phyloP scores from a whole-genome alignment of 2,888 invertebrate genomes.

The Eurois occulta region DNA sequence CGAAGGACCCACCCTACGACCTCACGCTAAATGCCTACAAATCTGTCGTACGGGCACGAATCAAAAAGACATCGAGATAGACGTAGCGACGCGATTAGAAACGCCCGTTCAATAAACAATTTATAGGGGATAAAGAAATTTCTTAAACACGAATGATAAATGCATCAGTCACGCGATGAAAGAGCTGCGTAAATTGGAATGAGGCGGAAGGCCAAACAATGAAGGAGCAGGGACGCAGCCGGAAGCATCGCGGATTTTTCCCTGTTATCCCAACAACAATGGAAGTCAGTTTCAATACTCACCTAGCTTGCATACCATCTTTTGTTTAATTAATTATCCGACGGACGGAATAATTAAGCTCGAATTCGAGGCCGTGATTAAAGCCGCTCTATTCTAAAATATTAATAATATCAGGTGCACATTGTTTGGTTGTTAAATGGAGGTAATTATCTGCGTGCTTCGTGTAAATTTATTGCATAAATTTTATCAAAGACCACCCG shows the following conservation, averaged over 20 bases:
- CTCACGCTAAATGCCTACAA: constrained; percentile 87
- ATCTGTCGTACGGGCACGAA: constrained; percentile 83
- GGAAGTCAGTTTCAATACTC: constrained; percentile 80
- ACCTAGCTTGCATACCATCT: constrained; percentile 81
- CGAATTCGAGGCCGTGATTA: constrained; percentile 83
- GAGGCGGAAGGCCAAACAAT: constrained; percentile 81
- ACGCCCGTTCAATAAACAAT: constrained; percentile 88
- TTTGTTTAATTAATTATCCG: constrained; percentile 89
- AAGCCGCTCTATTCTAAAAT: constrained; percentile 78
- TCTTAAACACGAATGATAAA: constrained; percentile 83
- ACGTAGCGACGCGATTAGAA: constrained; percentile 83
- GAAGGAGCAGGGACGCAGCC: constrained; percentile 75
- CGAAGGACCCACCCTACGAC: constrained; percentile 78
- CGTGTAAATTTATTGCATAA: constrained; percentile 76
- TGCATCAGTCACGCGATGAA: constrained; percentile 84
- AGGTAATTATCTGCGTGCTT: constrained; percentile 77
- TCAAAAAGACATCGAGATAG: constrained; percentile 87
- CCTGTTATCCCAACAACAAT: constrained; percentile 86
- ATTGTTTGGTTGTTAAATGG: constrained; percentile 82
- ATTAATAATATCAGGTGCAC: constrained; percentile 83
- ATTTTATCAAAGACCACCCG: constrained; percentile 74
- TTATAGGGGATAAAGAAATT: constrained; percentile 82
- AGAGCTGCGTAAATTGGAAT: constrained; percentile 82
- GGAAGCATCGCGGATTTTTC: constrained; percentile 87
- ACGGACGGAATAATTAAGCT: constrained; percentile 87